Conservation (phyloP, 2,797 vertebrate genomes). For the Threskiornis aethiopicus region DNA sequence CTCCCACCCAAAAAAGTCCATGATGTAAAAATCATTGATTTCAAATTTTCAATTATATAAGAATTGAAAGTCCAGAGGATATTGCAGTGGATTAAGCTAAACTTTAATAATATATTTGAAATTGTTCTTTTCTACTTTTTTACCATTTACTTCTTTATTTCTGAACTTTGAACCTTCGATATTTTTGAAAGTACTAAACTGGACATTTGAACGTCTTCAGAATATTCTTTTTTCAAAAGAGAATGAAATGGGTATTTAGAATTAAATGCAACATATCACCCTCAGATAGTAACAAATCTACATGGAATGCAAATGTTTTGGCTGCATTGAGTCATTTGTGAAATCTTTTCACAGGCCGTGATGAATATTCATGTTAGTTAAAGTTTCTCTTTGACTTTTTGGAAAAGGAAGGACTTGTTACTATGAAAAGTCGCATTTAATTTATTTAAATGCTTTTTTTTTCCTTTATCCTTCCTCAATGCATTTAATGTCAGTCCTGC, state of each 20-base stretch:
- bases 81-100: background rate
- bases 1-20: background rate
- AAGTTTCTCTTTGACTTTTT: background rate
- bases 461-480: background rate
- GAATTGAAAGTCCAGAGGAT: background rate
- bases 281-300: background rate
- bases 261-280: background rate
- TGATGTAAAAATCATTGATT: background rate
- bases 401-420: background rate
- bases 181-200: background rate
- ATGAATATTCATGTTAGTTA: background rate
- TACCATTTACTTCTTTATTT: background rate
- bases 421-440: background rate
- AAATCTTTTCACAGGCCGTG: background rate
- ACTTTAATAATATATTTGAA: background rate
- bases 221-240: background rate
- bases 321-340: background rate
- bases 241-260: background rate
- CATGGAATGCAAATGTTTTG: background rate
- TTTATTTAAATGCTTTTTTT: background rate
- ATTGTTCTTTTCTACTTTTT: background rate
- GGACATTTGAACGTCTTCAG: background rate
- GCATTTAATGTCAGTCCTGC: background rate
- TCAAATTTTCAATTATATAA: background rate
- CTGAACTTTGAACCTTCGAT: background rate